Percentiles rank a stretch among this genome's conserved stretches.
phyloP scores from a whole-genome alignment of 1,140 invertebrate genomes.

The Cherax destructor region DNA sequence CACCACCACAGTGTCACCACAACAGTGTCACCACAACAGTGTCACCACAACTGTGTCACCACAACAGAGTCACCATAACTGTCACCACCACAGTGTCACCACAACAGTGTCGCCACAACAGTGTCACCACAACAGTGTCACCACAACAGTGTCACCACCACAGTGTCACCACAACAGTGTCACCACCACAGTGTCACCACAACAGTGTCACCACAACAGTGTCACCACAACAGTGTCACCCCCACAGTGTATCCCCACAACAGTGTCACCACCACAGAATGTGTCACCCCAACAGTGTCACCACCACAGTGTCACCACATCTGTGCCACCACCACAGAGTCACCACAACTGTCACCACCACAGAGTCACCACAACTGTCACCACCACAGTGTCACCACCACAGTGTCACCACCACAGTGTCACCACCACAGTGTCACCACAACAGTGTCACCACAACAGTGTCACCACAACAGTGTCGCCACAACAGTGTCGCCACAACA shows the following conservation, averaged over 20 bases:
- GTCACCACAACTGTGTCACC: not conserved
- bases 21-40: not conserved
- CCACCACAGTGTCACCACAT: not conserved
- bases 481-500: not conserved
- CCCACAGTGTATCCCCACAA: not conserved
- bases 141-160: not conserved
- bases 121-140: conserved; percentile 1
- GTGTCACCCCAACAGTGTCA: not conserved
- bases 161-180: not conserved
- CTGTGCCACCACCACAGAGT: not conserved
- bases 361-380: not conserved
- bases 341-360: not conserved
- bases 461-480: not conserved
- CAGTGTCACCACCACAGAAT: not conserved
- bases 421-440: conserved; percentile 6
- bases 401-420: not conserved
- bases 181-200: not conserved
- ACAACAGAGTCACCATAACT: not conserved
- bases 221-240: not conserved
- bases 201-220: not conserved
- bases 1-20: conserved; percentile 1
- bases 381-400: not conserved
- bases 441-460: conserved; percentile 1
- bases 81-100: not conserved
- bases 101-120: not conserved